Conservation (phyloP, 1,140 invertebrate species). For the Drosophila kikkawai region DNA sequence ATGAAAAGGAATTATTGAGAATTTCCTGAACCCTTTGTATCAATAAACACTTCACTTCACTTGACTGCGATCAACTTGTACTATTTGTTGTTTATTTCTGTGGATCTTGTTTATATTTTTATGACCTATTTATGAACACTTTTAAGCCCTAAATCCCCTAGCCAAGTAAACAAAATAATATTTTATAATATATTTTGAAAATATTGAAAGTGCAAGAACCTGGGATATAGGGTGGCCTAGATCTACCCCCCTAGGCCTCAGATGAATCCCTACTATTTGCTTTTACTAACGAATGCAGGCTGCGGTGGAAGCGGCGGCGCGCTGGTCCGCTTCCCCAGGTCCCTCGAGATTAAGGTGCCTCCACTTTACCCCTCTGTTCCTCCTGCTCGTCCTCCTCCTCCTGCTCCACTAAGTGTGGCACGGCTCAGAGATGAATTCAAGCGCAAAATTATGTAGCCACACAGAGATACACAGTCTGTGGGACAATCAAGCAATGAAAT, state of each 20-base stretch:
- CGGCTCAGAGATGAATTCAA: conserved; percentile 77
- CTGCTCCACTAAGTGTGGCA: conserved; percentile 59
- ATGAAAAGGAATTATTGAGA: neutral
- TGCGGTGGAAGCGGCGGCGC: neutral
- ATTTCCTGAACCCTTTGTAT: neutral
- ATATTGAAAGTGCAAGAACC: conserved; percentile 53
- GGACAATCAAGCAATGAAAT: conserved; percentile 83
- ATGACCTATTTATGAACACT: neutral
- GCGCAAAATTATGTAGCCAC: conserved; percentile 82
- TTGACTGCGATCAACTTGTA: too few relatives aligned
- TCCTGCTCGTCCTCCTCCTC: neutral
- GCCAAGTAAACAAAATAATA: conserved; percentile 11
- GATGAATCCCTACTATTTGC: conserved; percentile 58
- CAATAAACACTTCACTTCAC: too few relatives aligned
- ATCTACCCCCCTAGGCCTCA: neutral
- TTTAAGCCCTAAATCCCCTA: conserved; percentile 4
- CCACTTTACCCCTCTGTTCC: neutral
- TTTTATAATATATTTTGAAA: too few relatives aligned
- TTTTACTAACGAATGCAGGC: conserved; percentile 81
- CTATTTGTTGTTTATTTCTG: neutral
- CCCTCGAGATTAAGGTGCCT: conserved; percentile 43
- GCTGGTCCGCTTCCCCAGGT: conserved; percentile 32
- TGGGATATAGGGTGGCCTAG: conserved; percentile 9
- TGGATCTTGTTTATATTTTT: neutral
- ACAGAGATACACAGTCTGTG: conserved; percentile 56